Percentiles rank a stretch among this genome's conserved stretches.
phyloP scores from a whole-genome alignment of 2,888 invertebrate species.

The Scaptomyza parva region DNA sequence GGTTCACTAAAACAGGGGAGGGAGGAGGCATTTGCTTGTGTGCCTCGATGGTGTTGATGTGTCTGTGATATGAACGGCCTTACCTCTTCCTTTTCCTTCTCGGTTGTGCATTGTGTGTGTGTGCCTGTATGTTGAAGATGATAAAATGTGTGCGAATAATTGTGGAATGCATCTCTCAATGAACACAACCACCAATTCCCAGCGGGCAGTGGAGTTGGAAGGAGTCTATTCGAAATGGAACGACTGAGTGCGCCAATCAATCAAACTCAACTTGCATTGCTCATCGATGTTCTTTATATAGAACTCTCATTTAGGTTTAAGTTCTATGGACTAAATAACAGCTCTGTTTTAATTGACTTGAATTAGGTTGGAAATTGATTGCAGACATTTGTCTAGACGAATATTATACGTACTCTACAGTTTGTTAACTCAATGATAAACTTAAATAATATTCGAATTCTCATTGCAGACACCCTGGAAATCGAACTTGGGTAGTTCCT shows the following conservation, averaged over 20 bases:
- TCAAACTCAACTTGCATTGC: constrained; percentile 41
- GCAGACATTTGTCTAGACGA: neutral
- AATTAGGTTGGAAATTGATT: neutral
- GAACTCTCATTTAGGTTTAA: neutral
- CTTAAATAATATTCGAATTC: neutral
- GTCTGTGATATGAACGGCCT: constrained; percentile 4
- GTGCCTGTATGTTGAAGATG: constrained; percentile 34
- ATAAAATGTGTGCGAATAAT: constrained; percentile 72
- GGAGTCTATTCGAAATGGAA: constrained; percentile 8
- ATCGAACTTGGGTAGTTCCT: constrained; percentile 81
- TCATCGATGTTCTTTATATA: neutral
- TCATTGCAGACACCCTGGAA: constrained; percentile 83
- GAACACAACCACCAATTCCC: constrained; percentile 22
- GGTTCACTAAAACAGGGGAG: neutral
- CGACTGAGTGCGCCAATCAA: constrained; percentile 62
- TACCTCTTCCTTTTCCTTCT: neutral
- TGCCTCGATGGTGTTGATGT: constrained; percentile 36
- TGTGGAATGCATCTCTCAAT: constrained; percentile 55
- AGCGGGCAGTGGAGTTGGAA: constrained; percentile 8
- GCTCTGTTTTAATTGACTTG: neutral
- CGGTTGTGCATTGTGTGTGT: constrained; percentile 5
- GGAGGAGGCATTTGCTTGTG: neutral
- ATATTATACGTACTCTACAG: no score
- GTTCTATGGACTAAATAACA: neutral
- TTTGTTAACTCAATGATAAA: neutral